Base-by-base conservation (phyloP, 2,888 invertebrate genomes). In the Sylvicola fuscatus region DNA sequence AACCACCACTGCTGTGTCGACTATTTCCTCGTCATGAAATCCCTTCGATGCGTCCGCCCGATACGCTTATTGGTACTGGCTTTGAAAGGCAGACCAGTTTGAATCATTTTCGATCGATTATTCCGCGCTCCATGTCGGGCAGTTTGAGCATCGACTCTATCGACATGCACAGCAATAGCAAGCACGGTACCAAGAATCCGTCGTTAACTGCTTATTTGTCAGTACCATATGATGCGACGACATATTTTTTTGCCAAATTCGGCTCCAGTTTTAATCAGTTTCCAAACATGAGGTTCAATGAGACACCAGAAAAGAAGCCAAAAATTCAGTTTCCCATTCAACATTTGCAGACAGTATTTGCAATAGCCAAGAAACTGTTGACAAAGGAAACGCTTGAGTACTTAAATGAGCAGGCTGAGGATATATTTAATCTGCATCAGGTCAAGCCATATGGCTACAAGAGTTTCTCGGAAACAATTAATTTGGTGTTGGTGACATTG, bases 261-360 rank as follows among this genome's bases (percentile, higher is more conserved):
- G 93, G 92, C 7, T 89, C 92, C 1, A 86, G 84, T 54, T 93
- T 92, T 51, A 83, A 84, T 56, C 84, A 86, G 54, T 82, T 83
- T 47, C 80, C 82, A 0, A 77, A 82, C 43, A 74, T 83, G 71
- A 65, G 79, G 42, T 74, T 78, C 42, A 72, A 73, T 27, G 81
- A 82, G 44, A 70, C 71, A 1, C 71, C 73, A 0, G 75, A 75
- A 40, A 75, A 72, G 49, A 65, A 69, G 45, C 58, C 60, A n/a
- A 65, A 61, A 35, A 62, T 77, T 39, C 70, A 73, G 44, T 80
- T 82, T 48, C 70, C 74, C 11, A 74, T 84, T 36, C 71, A 74
- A 37, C 83, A 87, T 54, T 58, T 87, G 37, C 76, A 84, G 57
- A 77, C 79, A 14, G 75, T 87, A 35, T 60, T 87, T 41, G 68